Evolutionary conservation across 2,888 invertebrate species (phyloP).

Genomic region (Drosophila meridionalis): DNA sequence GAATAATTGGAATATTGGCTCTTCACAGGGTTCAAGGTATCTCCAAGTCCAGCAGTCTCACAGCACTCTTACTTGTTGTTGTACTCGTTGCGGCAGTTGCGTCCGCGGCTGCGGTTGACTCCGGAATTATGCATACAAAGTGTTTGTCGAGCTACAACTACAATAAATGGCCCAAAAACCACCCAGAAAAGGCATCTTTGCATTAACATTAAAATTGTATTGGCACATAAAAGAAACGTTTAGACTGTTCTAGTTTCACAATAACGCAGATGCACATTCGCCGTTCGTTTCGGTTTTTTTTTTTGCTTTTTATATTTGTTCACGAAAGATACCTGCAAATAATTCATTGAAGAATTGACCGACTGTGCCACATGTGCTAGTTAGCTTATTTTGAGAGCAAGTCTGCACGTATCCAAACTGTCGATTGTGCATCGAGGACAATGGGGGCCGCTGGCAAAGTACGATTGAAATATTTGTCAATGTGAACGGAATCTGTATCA

Average conservation of each 20-base stretch:
- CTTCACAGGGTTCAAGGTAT: too few relatives aligned
- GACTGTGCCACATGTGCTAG: background rate
- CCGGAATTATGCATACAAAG: constrained; percentile 22
- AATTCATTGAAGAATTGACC: background rate
- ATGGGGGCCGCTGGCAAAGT: background rate
- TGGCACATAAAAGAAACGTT: background rate
- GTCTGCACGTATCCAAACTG: background rate
- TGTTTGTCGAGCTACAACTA: background rate
- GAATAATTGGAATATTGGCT: too few relatives aligned
- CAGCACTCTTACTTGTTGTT: background rate
- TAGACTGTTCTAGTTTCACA: background rate
- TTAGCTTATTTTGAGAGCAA: background rate
- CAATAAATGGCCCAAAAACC: background rate
- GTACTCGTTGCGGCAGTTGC: constrained; percentile 42
- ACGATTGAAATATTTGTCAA: background rate
- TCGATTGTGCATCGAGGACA: background rate
- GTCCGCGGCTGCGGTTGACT: constrained; percentile 43
- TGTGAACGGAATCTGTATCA: background rate
- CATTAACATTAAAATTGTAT: constrained; percentile 1
- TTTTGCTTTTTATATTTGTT: constrained; percentile 1
- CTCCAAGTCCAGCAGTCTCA: too few relatives aligned
- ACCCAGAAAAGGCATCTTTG: background rate
- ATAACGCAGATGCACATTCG: background rate
- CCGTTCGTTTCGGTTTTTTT: background rate
- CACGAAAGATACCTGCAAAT: constrained; percentile 6